Base-by-base conservation (phyloP, 1,140 invertebrate species). In the Drosophila orena region DNA sequence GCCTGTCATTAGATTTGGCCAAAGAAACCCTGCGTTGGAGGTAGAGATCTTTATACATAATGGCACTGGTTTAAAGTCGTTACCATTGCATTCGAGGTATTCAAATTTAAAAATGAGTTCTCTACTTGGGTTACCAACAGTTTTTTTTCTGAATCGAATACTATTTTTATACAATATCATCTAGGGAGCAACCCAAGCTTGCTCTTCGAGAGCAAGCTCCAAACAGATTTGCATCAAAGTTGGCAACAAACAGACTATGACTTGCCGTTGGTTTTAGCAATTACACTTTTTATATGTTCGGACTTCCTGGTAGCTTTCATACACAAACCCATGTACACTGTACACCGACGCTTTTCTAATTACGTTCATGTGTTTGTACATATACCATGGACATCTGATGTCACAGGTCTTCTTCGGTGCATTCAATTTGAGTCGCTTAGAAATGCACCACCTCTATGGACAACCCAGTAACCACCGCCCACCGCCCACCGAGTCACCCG, bases 351-450 rank as follows among this genome's bases (percentile, higher is more conserved):
- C 50, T 59, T 68, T 68, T 64, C 64, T 68, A 68, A 68, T 68
- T 68, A 68, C 59, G 17, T 35, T 24, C 64, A 49, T 42, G 24
- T 24, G 24, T 24, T 5, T 24, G 44, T 57, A 24, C 54, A 64
- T 20, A n/a, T 7, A 15, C 35, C 24, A 42, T 42, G 35, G 37
- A 40, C 15, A 22, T 56, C 30, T 68, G 64, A 68, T 68, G 64
- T 64, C 64, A 61, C 64, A 58, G 56, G 43, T 47, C 43, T 58
- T 58, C 44, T 58, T 58, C 44, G 64, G 52, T 68, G 64, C 64
- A 68, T 68, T 64, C 64, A 68, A 68, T 68, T 64, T 52, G 64
- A 68, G 37, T 61, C 60, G 64, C 64, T 68, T 68, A 68, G 59
- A 65, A 68, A 49, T 68, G 64, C 64, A 68, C 34, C 46, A 50